Conservation (phyloP, 2,113 vertebrate species). For the Catharus fuscescens region DNA sequence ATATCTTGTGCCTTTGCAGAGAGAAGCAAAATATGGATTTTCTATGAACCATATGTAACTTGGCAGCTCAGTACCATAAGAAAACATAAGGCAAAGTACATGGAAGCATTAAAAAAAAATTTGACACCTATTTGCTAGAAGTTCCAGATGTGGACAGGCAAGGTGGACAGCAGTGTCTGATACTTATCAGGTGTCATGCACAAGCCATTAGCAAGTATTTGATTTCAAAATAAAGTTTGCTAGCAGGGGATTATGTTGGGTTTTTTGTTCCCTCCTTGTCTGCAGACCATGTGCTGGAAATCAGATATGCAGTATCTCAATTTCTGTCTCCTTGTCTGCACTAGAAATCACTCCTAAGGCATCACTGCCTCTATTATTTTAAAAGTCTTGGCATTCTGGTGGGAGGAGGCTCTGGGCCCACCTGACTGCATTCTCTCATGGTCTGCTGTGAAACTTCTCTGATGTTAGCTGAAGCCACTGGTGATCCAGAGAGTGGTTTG, state of each 20-base stretch:
- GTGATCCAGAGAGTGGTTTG: neutral
- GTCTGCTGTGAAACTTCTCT: neutral
- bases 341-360: neutral
- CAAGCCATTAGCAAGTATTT: neutral
- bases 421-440: neutral
- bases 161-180: neutral
- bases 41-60: neutral
- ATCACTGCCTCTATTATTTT: neutral
- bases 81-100: neutral
- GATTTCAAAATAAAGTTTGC: neutral
- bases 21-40: neutral
- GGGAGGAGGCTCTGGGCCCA: neutral
- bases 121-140: neutral
- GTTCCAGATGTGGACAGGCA: neutral
- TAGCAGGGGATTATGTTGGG: neutral
- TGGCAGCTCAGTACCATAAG: neutral
- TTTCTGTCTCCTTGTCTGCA: neutral
- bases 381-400: neutral
- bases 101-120: neutral
- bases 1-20: neutral
- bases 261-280: neutral
- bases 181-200: neutral
- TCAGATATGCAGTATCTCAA: neutral
- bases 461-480: neutral
- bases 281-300: neutral